phyloP scores from a whole-genome alignment of 1,140 invertebrate species.

The Sesamia nonagrioides region DNA sequence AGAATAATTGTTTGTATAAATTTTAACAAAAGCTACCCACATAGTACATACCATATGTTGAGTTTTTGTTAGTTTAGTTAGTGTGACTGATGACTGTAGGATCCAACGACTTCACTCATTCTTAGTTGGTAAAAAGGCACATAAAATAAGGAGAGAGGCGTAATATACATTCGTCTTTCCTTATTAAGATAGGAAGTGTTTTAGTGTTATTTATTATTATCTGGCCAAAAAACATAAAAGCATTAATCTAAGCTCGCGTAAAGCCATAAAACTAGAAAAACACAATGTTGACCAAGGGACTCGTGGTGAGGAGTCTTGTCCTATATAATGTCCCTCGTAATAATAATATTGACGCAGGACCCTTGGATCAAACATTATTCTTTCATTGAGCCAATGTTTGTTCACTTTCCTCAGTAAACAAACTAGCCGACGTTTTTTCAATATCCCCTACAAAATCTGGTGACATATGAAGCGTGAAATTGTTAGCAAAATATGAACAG shows the following conservation, averaged over 20 bases:
- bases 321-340: conserved; percentile 36
- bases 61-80: no score
- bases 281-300: conserved; percentile 12
- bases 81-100: no score
- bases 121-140: no score
- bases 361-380: conserved; percentile 41
- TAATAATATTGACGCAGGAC: conserved; percentile 35
- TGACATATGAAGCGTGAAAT: conserved; percentile 27
- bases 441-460: conserved; percentile 15
- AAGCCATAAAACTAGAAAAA: conserved; percentile 2
- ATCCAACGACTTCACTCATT: no score
- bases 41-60: no score
- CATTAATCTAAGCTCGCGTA: not conserved
- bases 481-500: not conserved
- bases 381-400: conserved; percentile 35
- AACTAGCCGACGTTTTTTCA: conserved; percentile 20
- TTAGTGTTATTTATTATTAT: not conserved
- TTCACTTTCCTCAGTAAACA: conserved; percentile 35
- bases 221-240: not conserved
- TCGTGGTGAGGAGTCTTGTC: conserved; percentile 17
- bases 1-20: no score
- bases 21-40: no score
- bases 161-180: no score
- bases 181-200: no score
- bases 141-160: no score